Percentiles rank a stretch among this genome's conserved stretches.
Evolutionary conservation across 2,797 vertebrate species (phyloP).

Genomic region (Simalia tracyae): DNA sequence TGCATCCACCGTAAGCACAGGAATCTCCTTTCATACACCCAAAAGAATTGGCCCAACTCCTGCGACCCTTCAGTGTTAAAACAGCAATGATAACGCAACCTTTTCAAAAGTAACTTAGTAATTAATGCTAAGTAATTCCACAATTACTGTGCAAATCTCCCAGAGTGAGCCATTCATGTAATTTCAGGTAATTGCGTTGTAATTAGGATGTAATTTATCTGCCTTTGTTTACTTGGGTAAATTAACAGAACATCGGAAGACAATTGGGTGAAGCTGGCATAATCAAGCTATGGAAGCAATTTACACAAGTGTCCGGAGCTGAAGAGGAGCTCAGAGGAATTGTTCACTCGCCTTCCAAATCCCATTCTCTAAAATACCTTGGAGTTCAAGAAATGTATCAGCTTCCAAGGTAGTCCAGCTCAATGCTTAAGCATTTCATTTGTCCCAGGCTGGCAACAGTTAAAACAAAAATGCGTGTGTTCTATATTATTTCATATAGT

Average conservation of each 20-base stretch:
- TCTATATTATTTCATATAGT: too few relatives aligned
- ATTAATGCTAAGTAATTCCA: neutral
- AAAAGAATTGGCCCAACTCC: neutral
- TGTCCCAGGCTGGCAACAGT: neutral
- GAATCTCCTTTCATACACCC: neutral
- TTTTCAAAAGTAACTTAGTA: slow-evolving; percentile 30
- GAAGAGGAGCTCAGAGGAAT: neutral
- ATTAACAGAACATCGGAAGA: neutral
- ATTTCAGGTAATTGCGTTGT: slow-evolving; percentile 15
- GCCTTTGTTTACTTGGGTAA: slow-evolving; percentile 18
- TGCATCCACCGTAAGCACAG: neutral
- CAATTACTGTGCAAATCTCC: neutral
- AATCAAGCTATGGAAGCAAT: slow-evolving; percentile 25
- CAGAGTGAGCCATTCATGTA: slow-evolving; percentile 30
- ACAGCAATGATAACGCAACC: neutral
- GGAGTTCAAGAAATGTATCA: neutral
- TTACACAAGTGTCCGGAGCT: neutral
- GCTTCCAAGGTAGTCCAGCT: neutral
- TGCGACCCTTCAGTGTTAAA: neutral
- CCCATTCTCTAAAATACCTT: neutral
- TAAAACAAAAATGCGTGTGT: neutral
- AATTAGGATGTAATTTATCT: slow-evolving; percentile 2
- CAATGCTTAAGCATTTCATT: neutral
- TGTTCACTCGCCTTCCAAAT: neutral
- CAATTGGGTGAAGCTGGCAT: neutral